Evolutionary conservation across 2,888 invertebrate species (phyloP), one percentile per base, ranked within the genome.

Genomic region (Aquatica leii): DNA sequence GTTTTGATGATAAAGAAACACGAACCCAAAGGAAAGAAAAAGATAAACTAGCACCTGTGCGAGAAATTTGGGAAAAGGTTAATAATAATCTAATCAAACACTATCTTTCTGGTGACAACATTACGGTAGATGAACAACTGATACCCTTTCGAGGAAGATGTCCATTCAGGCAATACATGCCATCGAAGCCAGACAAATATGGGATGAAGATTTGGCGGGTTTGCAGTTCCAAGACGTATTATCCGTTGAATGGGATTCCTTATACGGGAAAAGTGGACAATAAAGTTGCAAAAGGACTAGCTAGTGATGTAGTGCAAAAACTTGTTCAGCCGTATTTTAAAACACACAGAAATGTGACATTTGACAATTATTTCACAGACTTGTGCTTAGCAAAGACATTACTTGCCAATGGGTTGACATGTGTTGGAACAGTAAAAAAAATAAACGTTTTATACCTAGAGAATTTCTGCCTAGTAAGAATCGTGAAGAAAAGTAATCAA

Each of bases 361-460:
- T 46, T 18, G 46, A 46, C 15, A 46, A 46, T 18, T 46, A 46
- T 18, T 46, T 46, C 18, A 46, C 15, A 15, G 9, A 18, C 46
- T 49, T 21, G 6, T 1, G 12, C 2, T 24, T 49, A 9, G 20
- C 6, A 20, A n/a, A n/a, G 6, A 20, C 11, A 12, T 49, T 49
- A 24, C 49, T 49, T n/a, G 12, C 24, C 49, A 49, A 49, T 21
- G 49, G 49, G 12, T 18, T 49, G 12, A 49, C 49, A 21, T 49
- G 49, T 20, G 21, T 49, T 20, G 21, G 49, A 17, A 49, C 49
- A 20, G 21, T 49, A 11, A 49, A 24, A 49, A 49, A 49, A 5
- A 46, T 37, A 37, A 43, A 5, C 43, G 17, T 17, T 43, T 43
- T 43, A 43, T 37, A 12, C 37, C 37, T 12, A 37, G 3, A 3